phyloP scores from a whole-genome alignment of 1,140 invertebrate genomes.

The Neocloeon triangulifer region DNA sequence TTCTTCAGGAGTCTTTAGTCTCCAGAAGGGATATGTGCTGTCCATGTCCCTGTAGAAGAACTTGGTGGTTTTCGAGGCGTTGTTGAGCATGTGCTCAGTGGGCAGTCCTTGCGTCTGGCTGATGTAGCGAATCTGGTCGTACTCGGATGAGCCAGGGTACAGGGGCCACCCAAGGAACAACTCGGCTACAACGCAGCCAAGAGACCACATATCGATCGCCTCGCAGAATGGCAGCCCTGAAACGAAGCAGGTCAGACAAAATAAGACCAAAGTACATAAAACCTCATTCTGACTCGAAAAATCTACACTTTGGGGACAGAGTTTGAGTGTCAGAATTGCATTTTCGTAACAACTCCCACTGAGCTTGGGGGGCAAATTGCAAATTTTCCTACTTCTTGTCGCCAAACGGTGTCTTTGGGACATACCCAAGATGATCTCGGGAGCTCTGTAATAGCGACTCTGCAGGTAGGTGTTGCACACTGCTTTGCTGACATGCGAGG shows the following conservation, averaged over 20 bases:
- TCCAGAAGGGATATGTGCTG: conserved; percentile 92
- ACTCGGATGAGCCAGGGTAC: conserved; percentile 98
- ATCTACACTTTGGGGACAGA: too few relatives aligned
- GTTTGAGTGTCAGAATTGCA: too few relatives aligned
- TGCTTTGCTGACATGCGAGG: conserved; percentile 96
- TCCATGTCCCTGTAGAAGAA: conserved; percentile 97
- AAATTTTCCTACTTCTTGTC: too few relatives aligned
- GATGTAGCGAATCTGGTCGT: conserved; percentile 93
- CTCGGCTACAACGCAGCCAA: conserved; percentile 98
- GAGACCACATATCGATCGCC: conserved; percentile 99
- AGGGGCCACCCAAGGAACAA: conserved; percentile 98
- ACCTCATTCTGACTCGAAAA: too few relatives aligned
- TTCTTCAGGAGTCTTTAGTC: conserved; percentile 93
- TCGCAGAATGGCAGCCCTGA: conserved; percentile 86
- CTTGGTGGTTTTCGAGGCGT: conserved; percentile 92
- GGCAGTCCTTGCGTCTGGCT: conserved; percentile 84
- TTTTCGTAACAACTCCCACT: too few relatives aligned
- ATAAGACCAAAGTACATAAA: too few relatives aligned
- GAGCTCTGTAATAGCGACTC: conserved; percentile 95
- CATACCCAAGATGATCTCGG: conserved; percentile 87
- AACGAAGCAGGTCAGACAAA: too few relatives aligned
- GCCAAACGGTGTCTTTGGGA: not conserved
- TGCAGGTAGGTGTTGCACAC: conserved; percentile 99
- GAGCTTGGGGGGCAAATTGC: too few relatives aligned
- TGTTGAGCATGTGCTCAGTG: conserved; percentile 96